phyloP scores from a whole-genome alignment of 1,140 invertebrate species.

The Drosophila watanabei region DNA sequence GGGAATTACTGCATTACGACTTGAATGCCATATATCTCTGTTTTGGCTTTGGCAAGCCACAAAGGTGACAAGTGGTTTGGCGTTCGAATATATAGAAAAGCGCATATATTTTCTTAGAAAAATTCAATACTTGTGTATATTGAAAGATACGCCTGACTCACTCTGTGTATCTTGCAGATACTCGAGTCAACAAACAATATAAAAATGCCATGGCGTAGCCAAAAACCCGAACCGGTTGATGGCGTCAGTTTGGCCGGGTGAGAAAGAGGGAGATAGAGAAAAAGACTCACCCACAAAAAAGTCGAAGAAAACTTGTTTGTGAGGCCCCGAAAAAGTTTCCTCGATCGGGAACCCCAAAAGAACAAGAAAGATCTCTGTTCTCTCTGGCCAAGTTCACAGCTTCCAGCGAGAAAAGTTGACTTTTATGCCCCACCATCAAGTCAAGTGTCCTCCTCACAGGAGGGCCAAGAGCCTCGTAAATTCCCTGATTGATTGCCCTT shows the following conservation, averaged over 20 bases:
- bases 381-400: conserved; percentile 54
- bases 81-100: conserved; percentile 4
- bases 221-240: conserved; percentile 76
- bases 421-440: conserved; percentile 58
- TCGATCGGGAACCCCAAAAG: conserved; percentile 11
- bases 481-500: conserved; percentile 69
- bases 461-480: conserved; percentile 49
- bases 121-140: conserved; percentile 21
- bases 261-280: neutral
- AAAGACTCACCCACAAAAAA: conserved; percentile 54
- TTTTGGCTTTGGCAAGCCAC: conserved; percentile 13
- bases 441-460: conserved; percentile 71
- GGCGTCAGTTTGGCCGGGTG: conserved; percentile 69
- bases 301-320: conserved; percentile 59
- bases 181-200: conserved; percentile 42
- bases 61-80: conserved; percentile 15
- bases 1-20: conserved; percentile 57
- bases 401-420: conserved; percentile 8
- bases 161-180: conserved; percentile 69
- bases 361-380: conserved; percentile 26
- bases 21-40: conserved; percentile 7
- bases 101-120: conserved; percentile 18
- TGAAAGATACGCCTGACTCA: conserved; percentile 31
- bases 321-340: conserved; percentile 23
- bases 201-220: conserved; percentile 59